Evolutionary conservation across 2,113 vertebrate species (phyloP), one percentile per base, ranked within the genome.

Genomic region (Ursus arctos): DNA sequence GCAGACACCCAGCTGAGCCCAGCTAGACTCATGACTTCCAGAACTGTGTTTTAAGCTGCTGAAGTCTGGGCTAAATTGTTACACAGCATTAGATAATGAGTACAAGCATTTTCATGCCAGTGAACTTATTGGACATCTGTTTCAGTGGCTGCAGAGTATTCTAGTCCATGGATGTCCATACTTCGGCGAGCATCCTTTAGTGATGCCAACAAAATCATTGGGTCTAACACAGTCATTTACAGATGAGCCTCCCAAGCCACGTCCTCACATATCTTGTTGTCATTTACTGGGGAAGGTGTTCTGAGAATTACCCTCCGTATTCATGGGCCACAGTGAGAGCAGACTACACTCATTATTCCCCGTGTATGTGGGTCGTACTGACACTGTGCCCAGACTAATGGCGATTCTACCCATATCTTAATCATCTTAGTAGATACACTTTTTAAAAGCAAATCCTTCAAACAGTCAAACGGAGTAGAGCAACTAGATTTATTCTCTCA

Each of bases 71-170:
- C 47, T 72, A 49, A 51, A 15, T 49, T 71, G 71, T 36, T 82
- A 72, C 24, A 22, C 57, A 77, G n/a, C 74, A 77, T 86, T 61
- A 69, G 88, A 51, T 95, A 95, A 88, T 33, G 15, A 88, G 69
- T 40, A 40, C 67, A 59, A 61, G 72, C 11, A 4, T 88, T 85
- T 88, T 92, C 83, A 88, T 51, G 61, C 33, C 84, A 26, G 2
- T 57, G 92, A 79, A 49, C 83, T 79, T 71, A 95, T 57, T 22
- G 80, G 69, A 63, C 63, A 8, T 63, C 77, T 94, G 53, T 65
- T 72, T 71, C 59, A 36, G 59, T 55, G 43, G n/a, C 87, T 86
- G 21, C 55, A 86, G 40, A 47, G 43, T 53, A 55, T 24, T n/a
- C 26, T 28, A 4, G 53, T 33, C n/a, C 2, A 0, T 10, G 24